Evolutionary conservation across 2,888 invertebrate genomes (phyloP).

Genomic region (Idaea straminata): DNA sequence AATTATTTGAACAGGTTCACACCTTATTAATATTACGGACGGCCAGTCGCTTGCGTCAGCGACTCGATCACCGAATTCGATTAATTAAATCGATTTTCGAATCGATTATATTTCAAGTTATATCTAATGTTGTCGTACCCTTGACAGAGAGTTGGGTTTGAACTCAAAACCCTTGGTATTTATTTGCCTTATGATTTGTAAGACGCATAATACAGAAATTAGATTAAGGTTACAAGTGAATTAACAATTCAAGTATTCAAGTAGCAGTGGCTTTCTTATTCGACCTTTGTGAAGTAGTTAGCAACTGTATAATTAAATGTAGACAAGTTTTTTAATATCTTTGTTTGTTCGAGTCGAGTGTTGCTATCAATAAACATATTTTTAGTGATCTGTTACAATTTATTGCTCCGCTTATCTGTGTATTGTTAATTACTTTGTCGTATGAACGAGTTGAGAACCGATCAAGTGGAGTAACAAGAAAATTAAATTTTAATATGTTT

Average conservation of each 20-base stretch:
- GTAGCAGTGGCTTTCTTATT: slow-evolving; percentile 3
- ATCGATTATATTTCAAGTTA: neutral
- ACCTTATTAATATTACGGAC: slow-evolving; percentile 57
- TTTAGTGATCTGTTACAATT: slow-evolving; percentile 30
- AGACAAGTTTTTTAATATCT: slow-evolving; percentile 41
- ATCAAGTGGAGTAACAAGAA: too few species aligned
- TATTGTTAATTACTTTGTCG: slow-evolving; percentile 11
- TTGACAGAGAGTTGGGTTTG: neutral
- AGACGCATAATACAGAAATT: slow-evolving; percentile 1
- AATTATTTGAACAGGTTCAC: slow-evolving; percentile 57
- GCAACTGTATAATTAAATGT: slow-evolving; percentile 29
- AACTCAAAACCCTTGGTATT: neutral
- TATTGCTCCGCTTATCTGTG: slow-evolving; percentile 28
- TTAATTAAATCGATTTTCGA: slow-evolving; percentile 8
- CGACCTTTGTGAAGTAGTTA: slow-evolving; percentile 22
- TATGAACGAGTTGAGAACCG: too few species aligned
- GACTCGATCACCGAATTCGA: slow-evolving; percentile 35
- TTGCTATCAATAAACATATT: slow-evolving; percentile 30
- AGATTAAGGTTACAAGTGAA: slow-evolving; percentile 5
- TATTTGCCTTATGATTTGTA: slow-evolving; percentile 3
- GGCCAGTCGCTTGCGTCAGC: slow-evolving; percentile 44
- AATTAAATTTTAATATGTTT: too few species aligned
- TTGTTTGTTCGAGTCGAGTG: slow-evolving; percentile 37
- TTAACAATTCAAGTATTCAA: slow-evolving; percentile 4
- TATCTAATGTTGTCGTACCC: neutral